A percentile compares a stretch with the other conserved stretches of the same genome.
Evolutionary conservation across 2,888 invertebrate genomes (phyloP).

Genomic region (Elysia crispata): DNA sequence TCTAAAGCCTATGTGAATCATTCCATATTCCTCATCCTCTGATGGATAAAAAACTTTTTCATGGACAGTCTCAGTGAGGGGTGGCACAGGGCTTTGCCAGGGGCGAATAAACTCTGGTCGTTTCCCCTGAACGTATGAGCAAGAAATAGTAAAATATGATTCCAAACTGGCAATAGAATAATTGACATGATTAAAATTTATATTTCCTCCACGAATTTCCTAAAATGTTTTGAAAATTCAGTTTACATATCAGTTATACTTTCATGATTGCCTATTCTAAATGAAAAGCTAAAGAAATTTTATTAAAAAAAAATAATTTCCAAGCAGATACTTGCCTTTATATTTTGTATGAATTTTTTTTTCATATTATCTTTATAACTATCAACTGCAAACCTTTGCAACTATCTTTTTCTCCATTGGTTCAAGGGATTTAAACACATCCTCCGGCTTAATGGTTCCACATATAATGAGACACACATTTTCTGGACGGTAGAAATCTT

Average conservation of each 20-base stretch:
- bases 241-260: no score
- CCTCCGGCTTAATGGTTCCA: slow-evolving; percentile 84
- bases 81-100: slow-evolving; percentile 86
- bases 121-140: slow-evolving; percentile 61
- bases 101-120: slow-evolving; percentile 82
- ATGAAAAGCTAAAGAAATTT: no score
- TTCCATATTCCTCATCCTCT: slow-evolving; percentile 85
- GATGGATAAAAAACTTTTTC: slow-evolving; percentile 85
- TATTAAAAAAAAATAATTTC: no score
- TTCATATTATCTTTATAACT: no score
- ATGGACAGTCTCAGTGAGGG: slow-evolving; percentile 80
- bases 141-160: no score
- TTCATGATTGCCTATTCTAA: no score
- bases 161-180: no score
- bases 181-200: no score
- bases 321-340: no score
- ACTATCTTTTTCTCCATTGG: slow-evolving; percentile 86
- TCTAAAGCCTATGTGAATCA: slow-evolving; percentile 88
- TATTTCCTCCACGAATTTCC: no score
- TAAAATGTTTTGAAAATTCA: no score
- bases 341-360: no score
- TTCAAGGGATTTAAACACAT: slow-evolving; percentile 86
- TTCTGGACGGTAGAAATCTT: slow-evolving; percentile 91
- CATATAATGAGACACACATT: slow-evolving; percentile 90
- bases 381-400: slow-evolving; percentile 58